These are phyloP conservation scores for Leucoraja ocellata DNA, from an alignment of 2,797 vertebrate species.

Conservation along the genomic window DNA sequence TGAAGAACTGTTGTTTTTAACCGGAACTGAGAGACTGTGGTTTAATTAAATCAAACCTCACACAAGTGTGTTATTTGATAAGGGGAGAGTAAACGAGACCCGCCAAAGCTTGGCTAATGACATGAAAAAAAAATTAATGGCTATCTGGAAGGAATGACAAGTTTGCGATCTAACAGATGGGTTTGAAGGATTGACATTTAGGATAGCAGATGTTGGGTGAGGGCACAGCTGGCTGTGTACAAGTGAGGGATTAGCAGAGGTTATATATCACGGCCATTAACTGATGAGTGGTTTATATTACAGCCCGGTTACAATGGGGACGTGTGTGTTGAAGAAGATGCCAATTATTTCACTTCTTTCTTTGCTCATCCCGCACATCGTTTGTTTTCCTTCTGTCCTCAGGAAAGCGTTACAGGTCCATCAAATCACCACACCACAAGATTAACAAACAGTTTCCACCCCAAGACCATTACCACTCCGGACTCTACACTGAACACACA, in stretches of 20 bases:
- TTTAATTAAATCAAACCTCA: constrained; percentile 8
- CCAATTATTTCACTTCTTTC: neutral
- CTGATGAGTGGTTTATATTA: neutral
- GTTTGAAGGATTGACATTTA: neutral
- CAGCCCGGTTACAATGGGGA: neutral
- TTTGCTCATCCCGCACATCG: neutral
- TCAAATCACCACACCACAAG: no score
- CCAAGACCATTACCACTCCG: no score
- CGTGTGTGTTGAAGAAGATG: neutral
- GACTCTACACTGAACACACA: no score
- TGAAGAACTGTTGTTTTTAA: neutral
- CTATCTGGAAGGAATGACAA: neutral
- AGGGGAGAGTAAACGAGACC: neutral
- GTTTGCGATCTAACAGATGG: neutral
- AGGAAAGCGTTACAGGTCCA: no score
- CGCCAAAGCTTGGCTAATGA: neutral
- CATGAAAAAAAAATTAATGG: neutral
- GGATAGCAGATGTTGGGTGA: neutral
- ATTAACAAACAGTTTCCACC: no score
- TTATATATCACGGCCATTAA: neutral
- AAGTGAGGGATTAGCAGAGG: neutral
- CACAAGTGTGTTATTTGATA: neutral
- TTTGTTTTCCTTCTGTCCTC: no score
- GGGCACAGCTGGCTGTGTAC: neutral
- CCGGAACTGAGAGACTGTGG: neutral